Base-by-base conservation (phyloP, 2,888 invertebrate genomes). In the Phaedon cochleariae region DNA sequence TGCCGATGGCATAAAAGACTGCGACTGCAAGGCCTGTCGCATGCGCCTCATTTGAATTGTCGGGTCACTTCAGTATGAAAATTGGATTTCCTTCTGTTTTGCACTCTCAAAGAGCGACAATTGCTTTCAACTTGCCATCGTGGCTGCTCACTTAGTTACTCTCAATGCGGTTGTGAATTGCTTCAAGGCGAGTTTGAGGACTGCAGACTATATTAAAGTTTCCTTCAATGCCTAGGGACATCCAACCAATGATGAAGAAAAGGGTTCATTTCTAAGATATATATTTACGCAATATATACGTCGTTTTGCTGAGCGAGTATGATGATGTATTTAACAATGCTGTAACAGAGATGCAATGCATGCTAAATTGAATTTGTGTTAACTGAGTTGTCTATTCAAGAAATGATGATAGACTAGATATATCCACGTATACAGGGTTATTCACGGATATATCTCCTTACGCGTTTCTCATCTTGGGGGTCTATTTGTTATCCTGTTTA, bases 81-180 rank as follows among this genome's bases (percentile, higher is more conserved):
- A 72, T 73, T 71, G 68, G 72, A 71, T 73, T 73, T 69, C 66
- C 66, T 70, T 54, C 41, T 59, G 66, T 62, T 66, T 51, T 55
- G 53, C 62, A 62, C 55, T 62, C 59, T 62, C 62, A 66, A 66
- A 66, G 66, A 59, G 59, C 65, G 65, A 66, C 66, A 62, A 66
- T 62, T 66, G 62, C 66, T 66, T 66, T 66, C 59, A 66, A 59
- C 31, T 62, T 41, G 59, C 57, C 49, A 54, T 62, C 37, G 54
- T 52, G 34, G 59, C 46, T 22, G 31, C 41, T 41, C n/a, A 31
- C 53, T 62, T 62, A 54, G 34, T 46, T 62, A 57, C 54, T 46
- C 51, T 45, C 59, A 54, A 62, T 62, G 59, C 45, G 41, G 59
- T 41, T 26, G 59, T 34, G 49, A 22, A 51, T 20, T 57, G 57